Base-by-base conservation (phyloP, 1,140 invertebrate genomes). In the Drosophila rufa region DNA sequence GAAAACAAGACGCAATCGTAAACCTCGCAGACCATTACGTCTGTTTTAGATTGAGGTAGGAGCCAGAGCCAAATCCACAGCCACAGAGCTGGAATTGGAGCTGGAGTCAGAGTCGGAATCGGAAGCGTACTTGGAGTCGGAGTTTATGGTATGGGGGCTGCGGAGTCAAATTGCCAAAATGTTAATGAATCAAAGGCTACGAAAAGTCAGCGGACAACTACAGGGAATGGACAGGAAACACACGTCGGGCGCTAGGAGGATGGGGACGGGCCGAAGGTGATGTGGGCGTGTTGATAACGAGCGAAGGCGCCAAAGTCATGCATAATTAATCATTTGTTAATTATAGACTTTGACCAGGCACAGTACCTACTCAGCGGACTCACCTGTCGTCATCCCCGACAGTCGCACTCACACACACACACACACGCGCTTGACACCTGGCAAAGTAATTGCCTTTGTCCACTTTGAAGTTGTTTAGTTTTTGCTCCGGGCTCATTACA, bases 241-340 rank as follows among this genome's bases (percentile, higher is more conserved):
- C 27, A 38, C 42, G 57, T 38, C 27, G 48, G 15, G 22, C 8
- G 15, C 22, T 17, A 25, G 19, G 22, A 33, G 19, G 51, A 33
- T 51, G 19, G 19, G 55, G 60, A 43, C 7, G 45, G 47, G 7
- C 43, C 33, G 58, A 55, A 70, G 22, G 67, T 77, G 65, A 62
- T 75, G 77, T 89, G 81, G 79, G 84, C 58, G 68, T 74, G 68
- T 80, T 89, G 85, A 89, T 89, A 89, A 90, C 80, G 75, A 85
- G 64, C 78, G 70, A 73, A 80, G 56, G 78, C 78, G 74, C 77
- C 64, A 75, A 85, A 85, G 81, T 85, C 85, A 90, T 89, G 85
- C 85, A 90, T 89, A 89, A 89, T 89, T 89, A 89, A 89, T 89
- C 85, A 89, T 89, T 90, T 90, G 81, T 89, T 90, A 89, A 89